Conservation (phyloP, 2,113 vertebrate species). For the Sceloporus undulatus region DNA sequence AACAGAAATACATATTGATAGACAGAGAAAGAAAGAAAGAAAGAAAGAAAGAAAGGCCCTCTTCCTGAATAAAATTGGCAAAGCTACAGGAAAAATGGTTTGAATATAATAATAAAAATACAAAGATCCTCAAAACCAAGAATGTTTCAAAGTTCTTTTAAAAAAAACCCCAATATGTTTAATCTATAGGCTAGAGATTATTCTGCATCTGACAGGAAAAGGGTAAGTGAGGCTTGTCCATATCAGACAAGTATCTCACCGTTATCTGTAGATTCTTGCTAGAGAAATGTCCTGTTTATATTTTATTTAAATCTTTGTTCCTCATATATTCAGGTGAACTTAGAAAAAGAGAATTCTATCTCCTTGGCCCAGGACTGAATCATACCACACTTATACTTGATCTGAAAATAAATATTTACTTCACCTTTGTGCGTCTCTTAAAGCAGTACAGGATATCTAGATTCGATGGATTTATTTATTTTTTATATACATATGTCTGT, state of each 20-base stretch:
- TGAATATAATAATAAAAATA: constrained; percentile 21
- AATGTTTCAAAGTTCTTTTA: background rate
- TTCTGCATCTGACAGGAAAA: background rate
- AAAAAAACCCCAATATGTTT: background rate
- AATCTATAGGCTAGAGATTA: background rate
- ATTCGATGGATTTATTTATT: background rate
- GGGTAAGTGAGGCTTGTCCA: background rate
- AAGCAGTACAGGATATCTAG: background rate
- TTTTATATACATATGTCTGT: background rate
- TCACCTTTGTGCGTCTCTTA: background rate
- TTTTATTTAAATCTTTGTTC: constrained; percentile 10
- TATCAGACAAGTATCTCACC: background rate
- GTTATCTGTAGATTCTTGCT: background rate
- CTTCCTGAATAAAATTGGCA: background rate
- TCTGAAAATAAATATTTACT: background rate
- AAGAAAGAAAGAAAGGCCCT: background rate
- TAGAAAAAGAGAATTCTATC: background rate
- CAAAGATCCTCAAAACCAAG: background rate
- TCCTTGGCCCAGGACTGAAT: background rate
- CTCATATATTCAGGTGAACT: background rate
- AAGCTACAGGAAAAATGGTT: background rate
- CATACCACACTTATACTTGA: background rate
- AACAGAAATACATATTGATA: background rate
- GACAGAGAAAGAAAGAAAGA: background rate
- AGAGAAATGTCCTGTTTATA: no score